A percentile compares a stretch with the other conserved stretches of the same genome.
Evolutionary conservation across 1,140 invertebrate species (phyloP).

Genomic region (Chironomus striatipennis): DNA sequence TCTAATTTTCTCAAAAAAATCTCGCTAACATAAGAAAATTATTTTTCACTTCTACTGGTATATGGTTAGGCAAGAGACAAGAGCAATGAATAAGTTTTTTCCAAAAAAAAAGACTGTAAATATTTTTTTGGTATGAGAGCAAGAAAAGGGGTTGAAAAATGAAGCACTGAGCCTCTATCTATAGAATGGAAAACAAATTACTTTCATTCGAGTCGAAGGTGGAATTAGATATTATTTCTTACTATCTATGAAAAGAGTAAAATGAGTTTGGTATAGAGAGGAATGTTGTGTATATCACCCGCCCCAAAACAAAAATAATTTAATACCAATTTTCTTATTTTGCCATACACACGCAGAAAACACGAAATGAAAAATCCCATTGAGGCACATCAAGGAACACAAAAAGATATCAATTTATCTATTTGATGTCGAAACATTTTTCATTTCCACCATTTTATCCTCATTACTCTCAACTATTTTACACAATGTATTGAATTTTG

Average conservation of each 20-base stretch:
- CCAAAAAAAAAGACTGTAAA: no score
- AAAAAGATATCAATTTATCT: constrained; percentile 22
- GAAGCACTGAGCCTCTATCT: not conserved
- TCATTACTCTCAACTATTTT: not conserved
- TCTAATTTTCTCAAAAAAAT: not conserved
- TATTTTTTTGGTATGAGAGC: not conserved
- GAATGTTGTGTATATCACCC: not conserved
- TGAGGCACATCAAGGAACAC: constrained; percentile 14
- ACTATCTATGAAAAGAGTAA: no score
- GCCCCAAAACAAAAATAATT: not conserved
- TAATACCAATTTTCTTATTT: not conserved
- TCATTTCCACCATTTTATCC: constrained; percentile 16
- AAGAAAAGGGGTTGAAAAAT: no score
- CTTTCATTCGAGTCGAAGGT: constrained; percentile 17
- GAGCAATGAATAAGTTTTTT: no score
- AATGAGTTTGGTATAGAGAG: no score
- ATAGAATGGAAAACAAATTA: constrained; percentile 5
- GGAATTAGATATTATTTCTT: constrained; percentile 16
- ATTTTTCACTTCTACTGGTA: not conserved
- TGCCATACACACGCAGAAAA: not conserved
- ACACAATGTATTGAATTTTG: no score
- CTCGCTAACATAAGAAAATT: not conserved
- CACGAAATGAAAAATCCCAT: not conserved
- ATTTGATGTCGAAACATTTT: constrained; percentile 12
- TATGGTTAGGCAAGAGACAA: not conserved